These are phyloP conservation scores for mouse (Mus musculus) DNA, from an alignment of 2,113 vertebrate genomes.

Conservation along the genomic window GRCm39 chr16:17748501-17749000, in stretches of 20 bases:
- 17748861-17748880: not conserved
- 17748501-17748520: not conserved
- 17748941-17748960: not conserved
- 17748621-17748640: not conserved
- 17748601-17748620: conserved; percentile 87
- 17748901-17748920: not conserved
- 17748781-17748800: not conserved
- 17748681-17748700: not conserved
- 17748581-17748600: conserved; percentile 86
- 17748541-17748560: conserved; percentile 73
- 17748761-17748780: not conserved
- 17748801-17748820: not conserved
- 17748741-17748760: not conserved
- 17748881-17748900: not conserved
- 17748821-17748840: not conserved
- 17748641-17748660: not conserved
- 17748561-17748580: conserved; percentile 82
- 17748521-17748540: not conserved
- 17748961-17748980: not conserved
- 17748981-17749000: not conserved
- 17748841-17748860: not conserved
- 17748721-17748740: not conserved
- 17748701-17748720: not conserved
- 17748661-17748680: not conserved
- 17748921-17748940: not conserved